Base-by-base conservation (phyloP, 2,113 vertebrate genomes). In the Xyrauchen texanus region DNA sequence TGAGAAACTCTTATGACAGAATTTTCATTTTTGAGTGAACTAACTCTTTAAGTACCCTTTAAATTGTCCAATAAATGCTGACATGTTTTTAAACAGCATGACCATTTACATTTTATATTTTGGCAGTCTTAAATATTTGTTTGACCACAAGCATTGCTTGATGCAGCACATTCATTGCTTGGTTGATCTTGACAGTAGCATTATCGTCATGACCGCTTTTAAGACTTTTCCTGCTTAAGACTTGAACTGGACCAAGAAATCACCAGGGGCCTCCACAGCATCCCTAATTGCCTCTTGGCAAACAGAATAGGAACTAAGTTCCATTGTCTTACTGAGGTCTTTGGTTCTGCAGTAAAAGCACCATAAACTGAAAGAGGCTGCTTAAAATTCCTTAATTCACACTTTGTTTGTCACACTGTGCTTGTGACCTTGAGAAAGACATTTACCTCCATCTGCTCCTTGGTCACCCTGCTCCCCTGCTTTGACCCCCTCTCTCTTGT, bases 391-490 rank as follows among this genome's bases (percentile, higher is more conserved):
- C 42, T 63, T 46, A 46, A 7, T 63, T 63, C 15, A 34, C 4
- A 21, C 13, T 49, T 74, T 63, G 71, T 63, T 74, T 51, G 46
- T 52, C 60, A 63, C 45, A 49, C 58, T 49, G 7, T 13, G 46
- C 72, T 52, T 52, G 11, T 21, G 58, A 63, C 72, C 72, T 74
- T 74, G 15, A 63, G 11, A 16, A 63, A 63, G 58, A 42, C 58
- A 51, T 51, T 42, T 62, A 42, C 21, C 21, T 7, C 72, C 72
- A 74, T 74, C 72, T 74, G 72, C 72, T 74, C 16, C 11, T 74
- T 63, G 62, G 72, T 74, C 72, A 51, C 63, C 12, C 72, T 74
- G 60, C 1, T 46, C 46, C 13, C 15, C 7, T 63, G 45, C 8
- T 61, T 21, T 34, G 21, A 34, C 21, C 71, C 71, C 9, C 70